These are phyloP conservation scores for Octomys mimax DNA, from an alignment of 2,797 vertebrate genomes.

Conservation along the genomic window DNA sequence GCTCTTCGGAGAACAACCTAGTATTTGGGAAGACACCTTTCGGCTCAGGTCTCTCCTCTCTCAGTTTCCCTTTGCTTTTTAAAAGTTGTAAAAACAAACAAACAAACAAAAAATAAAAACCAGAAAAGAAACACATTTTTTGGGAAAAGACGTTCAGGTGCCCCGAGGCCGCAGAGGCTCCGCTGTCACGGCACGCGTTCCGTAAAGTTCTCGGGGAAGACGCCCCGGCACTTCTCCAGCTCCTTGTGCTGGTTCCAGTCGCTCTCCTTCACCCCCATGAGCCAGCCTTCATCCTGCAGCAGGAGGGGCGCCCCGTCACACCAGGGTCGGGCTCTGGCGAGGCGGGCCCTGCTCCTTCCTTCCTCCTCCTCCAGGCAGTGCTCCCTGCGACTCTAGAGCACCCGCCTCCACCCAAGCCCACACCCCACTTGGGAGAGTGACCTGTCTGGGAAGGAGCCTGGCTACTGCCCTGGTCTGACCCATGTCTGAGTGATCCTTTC, in stretches of 20 bases:
- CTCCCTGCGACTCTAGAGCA: not conserved
- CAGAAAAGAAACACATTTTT: slow-evolving; percentile 72
- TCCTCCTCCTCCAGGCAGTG: not conserved
- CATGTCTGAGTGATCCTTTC: not conserved
- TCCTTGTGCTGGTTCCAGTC: slow-evolving; percentile 96
- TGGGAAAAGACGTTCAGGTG: slow-evolving; percentile 78
- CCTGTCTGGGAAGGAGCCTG: not conserved
- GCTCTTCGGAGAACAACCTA: slow-evolving; percentile 85
- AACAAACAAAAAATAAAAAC: slow-evolving; percentile 51
- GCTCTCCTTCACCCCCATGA: slow-evolving; percentile 96
- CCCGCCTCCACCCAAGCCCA: not conserved
- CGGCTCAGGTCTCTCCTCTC: slow-evolving; percentile 81
- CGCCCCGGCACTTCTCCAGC: slow-evolving; percentile 92
- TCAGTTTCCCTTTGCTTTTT: slow-evolving; percentile 77
- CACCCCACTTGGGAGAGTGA: too few relatives aligned
- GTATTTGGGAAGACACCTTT: slow-evolving; percentile 78
- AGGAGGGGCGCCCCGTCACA: not conserved
- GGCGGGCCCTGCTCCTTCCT: not conserved
- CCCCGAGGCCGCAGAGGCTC: slow-evolving; percentile 73
- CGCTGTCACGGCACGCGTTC: slow-evolving; percentile 93
- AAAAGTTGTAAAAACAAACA: slow-evolving; percentile 73
- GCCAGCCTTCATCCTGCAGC: slow-evolving; percentile 97
- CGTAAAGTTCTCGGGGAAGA: slow-evolving; percentile 99
- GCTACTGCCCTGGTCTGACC: not conserved
- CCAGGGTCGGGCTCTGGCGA: too few relatives aligned